A percentile compares a stretch with the other conserved stretches of the same genome.
Evolutionary conservation across 2,888 invertebrate genomes (phyloP).

Genomic region (Sinhomidia bicolor): DNA sequence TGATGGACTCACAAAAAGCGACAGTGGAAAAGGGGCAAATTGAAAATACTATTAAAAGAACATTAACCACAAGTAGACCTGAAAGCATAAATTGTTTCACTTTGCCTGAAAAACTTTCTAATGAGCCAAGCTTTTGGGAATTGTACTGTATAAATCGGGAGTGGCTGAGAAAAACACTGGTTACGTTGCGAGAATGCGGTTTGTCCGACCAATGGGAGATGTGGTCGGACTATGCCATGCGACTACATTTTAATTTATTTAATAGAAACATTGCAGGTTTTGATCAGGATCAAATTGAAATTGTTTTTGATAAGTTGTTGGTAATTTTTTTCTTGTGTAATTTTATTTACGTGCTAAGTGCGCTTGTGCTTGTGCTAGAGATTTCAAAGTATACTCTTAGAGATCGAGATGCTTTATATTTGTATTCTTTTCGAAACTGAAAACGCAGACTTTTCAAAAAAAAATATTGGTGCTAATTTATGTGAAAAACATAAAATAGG

Average conservation of each 20-base stretch:
- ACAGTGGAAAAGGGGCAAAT: neutral
- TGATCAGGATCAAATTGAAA: neutral
- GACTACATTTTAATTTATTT: neutral
- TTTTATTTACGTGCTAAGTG: neutral
- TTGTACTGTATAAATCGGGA: neutral
- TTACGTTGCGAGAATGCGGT: neutral
- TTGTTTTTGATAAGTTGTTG: neutral
- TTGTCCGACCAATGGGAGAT: neutral
- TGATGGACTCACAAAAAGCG: neutral
- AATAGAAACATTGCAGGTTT: too few species aligned
- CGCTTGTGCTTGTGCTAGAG: neutral
- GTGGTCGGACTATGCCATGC: neutral
- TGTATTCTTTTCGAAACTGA: too few species aligned
- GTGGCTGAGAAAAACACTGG: neutral
- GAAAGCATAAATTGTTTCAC: neutral
- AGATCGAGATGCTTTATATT: too few species aligned
- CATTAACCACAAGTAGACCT: neutral
- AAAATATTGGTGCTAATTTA: too few species aligned
- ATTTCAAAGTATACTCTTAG: neutral
- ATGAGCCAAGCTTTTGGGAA: constrained; percentile 18
- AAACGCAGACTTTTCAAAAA: too few species aligned
- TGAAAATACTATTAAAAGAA: neutral
- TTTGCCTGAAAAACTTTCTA: neutral
- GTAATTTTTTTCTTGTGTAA: neutral
- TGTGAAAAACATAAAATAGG: too few species aligned